A percentile compares a stretch with the other conserved stretches of the same genome.
phyloP scores from a whole-genome alignment of 92 coral and sea anemone genomes.

The Actinostola sp. region DNA sequence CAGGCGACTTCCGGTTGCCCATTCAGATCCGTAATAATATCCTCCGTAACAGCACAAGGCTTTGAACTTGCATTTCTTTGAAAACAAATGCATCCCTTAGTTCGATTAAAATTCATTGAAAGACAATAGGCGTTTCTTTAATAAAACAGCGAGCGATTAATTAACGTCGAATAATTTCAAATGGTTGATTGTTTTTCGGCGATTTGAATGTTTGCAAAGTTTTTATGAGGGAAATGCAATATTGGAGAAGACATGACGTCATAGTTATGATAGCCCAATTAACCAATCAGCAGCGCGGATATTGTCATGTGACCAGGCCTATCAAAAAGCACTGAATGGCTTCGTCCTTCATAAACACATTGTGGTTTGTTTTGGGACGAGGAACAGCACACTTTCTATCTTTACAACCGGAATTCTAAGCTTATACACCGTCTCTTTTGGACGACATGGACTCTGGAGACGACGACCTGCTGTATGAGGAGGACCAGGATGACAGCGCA shows the following conservation, averaged over 20 bases:
- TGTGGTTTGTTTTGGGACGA: constrained; percentile 49
- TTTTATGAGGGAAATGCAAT: background rate
- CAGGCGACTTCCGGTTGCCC: too few species aligned
- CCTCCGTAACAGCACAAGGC: too few species aligned
- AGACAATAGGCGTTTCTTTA: too few species aligned
- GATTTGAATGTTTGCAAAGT: too few species aligned
- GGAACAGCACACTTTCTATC: constrained; percentile 3
- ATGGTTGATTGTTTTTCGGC: too few species aligned
- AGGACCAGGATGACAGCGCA: constrained; percentile 74
- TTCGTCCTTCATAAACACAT: constrained; percentile 60
- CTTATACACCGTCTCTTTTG: background rate
- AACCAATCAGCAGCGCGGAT: constrained; percentile 61
- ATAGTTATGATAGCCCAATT: constrained; percentile 37
- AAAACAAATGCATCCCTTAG: too few species aligned
- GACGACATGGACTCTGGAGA: constrained; percentile 92
- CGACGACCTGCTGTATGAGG: constrained; percentile 86
- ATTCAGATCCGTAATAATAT: too few species aligned
- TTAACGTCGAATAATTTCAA: too few species aligned
- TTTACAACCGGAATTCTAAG: background rate
- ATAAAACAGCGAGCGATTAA: too few species aligned
- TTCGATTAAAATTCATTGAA: too few species aligned
- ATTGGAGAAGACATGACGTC: constrained; percentile 33
- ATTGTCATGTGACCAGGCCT: constrained; percentile 74
- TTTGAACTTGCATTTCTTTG: too few species aligned
- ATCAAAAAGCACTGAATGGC: constrained; percentile 66